Base-by-base conservation (phyloP, 2,888 invertebrate species). In the Trilocha varians region DNA sequence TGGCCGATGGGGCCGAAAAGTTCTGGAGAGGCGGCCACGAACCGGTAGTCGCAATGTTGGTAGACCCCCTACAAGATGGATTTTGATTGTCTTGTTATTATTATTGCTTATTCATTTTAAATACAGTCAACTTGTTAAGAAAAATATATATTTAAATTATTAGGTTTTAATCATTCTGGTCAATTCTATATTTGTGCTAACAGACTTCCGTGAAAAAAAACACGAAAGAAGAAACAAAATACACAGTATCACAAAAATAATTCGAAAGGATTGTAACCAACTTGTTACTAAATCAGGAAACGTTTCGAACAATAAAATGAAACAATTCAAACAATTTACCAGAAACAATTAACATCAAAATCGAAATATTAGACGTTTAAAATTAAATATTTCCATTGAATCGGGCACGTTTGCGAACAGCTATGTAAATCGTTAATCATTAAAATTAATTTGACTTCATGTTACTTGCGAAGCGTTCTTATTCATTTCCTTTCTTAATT, bases 401-500 rank as follows among this genome's bases (percentile, higher is more conserved):
- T 32, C 32, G 42, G 5, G 34, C 14, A 32, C 25, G 18, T 57
- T 50, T 52, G 47, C 52, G 53, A 49, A 53, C 56, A 52, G 57
- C 62, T 60, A 62, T 61, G 60, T 61, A 70, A 72, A 75, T 68
- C 76, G 72, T 82, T 79, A 74, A 79, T 82, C 74, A 82, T 80
- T 79, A 74, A 83, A 82, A 83, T 84, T 83, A 82, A 83, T 83
- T 79, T 78, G 62, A 74, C 66, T 78, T 64, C 74, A 70, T 73
- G 72, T 74, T 78, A 63, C 68, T 62, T 60, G 69, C 73, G 72
- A 73, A 80, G 74, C 70, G 74, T 63, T 75, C 73, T 79, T 79
- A 83, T 79, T 83, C 78, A 77, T 78, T 82, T 71, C 73, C 67
- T 74, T 73, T 74, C 76, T 78, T 83, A 84, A 85, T 84, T 84